These are phyloP conservation scores for Acridotheres tristis DNA, from an alignment of 2,797 vertebrate genomes.

Conservation along the genomic window DNA sequence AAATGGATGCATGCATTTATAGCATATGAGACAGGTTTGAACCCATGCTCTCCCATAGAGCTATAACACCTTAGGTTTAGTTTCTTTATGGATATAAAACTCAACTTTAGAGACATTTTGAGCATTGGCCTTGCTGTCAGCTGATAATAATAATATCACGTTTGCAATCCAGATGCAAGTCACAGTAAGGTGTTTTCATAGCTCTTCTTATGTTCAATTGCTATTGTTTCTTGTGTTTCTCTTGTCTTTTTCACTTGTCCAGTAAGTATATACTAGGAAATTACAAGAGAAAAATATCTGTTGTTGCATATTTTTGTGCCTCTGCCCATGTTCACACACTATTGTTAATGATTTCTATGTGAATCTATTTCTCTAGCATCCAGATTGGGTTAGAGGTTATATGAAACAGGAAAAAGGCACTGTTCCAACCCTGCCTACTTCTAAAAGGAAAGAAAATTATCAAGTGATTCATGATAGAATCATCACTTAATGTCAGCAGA, in stretches of 20 bases:
- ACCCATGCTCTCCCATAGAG: not conserved
- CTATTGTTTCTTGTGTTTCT: not conserved
- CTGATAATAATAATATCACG: not conserved
- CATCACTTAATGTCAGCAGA: not conserved
- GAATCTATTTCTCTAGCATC: not conserved
- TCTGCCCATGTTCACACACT: not conserved
- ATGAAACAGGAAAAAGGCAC: not conserved
- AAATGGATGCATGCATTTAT: not conserved
- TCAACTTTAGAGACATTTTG: not conserved
- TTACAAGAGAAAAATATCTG: not conserved
- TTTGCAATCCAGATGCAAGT: not conserved
- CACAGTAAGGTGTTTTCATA: not conserved
- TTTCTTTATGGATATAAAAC: not conserved
- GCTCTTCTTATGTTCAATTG: not conserved
- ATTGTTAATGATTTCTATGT: not conserved
- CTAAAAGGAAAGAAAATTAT: not conserved
- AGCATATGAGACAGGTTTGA: not conserved
- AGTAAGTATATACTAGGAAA: not conserved
- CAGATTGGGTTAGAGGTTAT: not conserved
- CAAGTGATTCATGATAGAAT: not conserved
- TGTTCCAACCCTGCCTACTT: not conserved
- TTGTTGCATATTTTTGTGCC: not conserved
- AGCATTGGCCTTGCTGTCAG: rapidly evolving
- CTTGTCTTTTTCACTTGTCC: not conserved
- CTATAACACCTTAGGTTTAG: not conserved